Evolutionary conservation across 1,140 invertebrate genomes (phyloP).

Genomic region (Oryzaephilus surinamensis): DNA sequence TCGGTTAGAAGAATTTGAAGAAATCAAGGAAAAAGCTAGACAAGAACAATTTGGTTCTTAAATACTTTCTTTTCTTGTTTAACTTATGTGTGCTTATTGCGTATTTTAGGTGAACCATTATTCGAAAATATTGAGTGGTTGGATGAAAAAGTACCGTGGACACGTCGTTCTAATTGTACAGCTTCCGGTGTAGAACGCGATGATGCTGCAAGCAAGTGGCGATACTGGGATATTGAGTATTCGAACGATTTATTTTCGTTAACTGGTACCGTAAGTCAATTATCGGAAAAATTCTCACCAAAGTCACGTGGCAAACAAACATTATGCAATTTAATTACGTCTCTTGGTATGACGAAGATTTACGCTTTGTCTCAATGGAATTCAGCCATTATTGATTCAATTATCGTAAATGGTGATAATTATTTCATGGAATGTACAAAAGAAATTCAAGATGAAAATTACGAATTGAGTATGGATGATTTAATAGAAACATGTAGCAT

Average conservation of each 20-base stretch:
- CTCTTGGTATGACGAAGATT: conserved; percentile 43
- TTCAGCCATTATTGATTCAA: conserved; percentile 44
- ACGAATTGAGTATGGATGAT: conserved; percentile 43
- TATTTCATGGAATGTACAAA: conserved; percentile 43
- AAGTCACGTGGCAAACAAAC: conserved; percentile 43
- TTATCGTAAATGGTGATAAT: conserved; percentile 42
- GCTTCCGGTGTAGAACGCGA: no score
- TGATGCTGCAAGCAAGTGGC: conserved; percentile 40
- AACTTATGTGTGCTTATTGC: no score
- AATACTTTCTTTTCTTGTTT: no score
- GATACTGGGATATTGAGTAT: conserved; percentile 51
- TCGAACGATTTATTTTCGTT: conserved; percentile 48
- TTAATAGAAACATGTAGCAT: conserved; percentile 37
- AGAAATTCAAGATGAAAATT: conserved; percentile 38
- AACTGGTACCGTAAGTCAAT: conserved; percentile 45
- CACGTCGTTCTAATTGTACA: no score
- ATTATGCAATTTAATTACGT: conserved; percentile 42
- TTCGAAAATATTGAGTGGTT: no score
- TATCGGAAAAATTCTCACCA: conserved; percentile 31
- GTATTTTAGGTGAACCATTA: no score
- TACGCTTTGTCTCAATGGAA: conserved; percentile 49
- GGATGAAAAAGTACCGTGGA: no score
- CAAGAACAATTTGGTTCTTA: no score
- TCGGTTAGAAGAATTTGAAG: no score
- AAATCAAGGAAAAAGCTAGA: no score